phyloP scores from a whole-genome alignment of 2,888 invertebrate genomes.

The Eupelmus urozonus region DNA sequence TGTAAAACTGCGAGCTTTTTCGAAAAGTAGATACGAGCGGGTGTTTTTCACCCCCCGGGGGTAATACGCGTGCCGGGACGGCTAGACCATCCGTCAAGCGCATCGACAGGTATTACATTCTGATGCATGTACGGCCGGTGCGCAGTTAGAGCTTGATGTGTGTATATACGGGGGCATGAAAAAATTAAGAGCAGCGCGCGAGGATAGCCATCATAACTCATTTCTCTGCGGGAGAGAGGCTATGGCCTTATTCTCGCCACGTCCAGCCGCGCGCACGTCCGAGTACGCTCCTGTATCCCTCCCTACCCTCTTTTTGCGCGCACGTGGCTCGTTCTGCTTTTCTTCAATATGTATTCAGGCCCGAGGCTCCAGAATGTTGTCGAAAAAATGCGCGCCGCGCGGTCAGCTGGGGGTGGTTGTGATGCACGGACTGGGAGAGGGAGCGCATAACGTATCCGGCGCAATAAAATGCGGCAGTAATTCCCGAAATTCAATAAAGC shows the following conservation, averaged over 20 bases:
- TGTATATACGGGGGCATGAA: not conserved
- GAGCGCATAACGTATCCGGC: slow-evolving; percentile 6
- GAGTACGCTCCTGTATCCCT: not conserved
- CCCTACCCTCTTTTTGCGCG: not conserved
- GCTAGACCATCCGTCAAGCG: not conserved
- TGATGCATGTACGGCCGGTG: not conserved
- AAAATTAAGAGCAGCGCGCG: slow-evolving; percentile 11
- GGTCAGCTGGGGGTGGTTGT: slow-evolving; percentile 31
- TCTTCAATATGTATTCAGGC: not conserved
- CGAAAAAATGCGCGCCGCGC: slow-evolving; percentile 24
- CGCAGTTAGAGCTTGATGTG: not conserved
- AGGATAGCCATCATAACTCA: slow-evolving; percentile 36
- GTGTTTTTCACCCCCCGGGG: too few relatives aligned
- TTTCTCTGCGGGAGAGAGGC: not conserved
- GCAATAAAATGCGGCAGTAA: slow-evolving; percentile 54
- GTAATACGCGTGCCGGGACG: too few relatives aligned
- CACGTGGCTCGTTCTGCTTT: not conserved
- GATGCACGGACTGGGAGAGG: slow-evolving; percentile 42
- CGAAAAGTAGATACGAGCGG: too few relatives aligned
- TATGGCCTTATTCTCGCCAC: slow-evolving; percentile 29
- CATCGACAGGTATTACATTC: not conserved
- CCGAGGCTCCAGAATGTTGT: not conserved
- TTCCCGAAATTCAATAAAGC: slow-evolving; percentile 55
- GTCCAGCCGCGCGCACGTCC: slow-evolving; percentile 20
- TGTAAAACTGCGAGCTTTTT: too few relatives aligned